Evolutionary conservation across 2,797 vertebrate species (phyloP).

Genomic region (Spatula clypeata): DNA sequence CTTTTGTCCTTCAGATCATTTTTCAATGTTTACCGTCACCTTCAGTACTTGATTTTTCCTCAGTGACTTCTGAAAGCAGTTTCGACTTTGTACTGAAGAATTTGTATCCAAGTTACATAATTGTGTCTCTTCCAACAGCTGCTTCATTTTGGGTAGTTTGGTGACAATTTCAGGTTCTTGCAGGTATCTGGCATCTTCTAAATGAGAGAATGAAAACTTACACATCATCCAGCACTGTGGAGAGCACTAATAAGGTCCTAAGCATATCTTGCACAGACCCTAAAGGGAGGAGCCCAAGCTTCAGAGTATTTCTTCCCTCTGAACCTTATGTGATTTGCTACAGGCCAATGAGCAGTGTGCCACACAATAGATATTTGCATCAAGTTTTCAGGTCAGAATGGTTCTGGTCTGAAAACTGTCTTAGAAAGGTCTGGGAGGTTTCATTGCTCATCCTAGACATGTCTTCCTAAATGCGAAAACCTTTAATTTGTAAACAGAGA

Average conservation of each 20-base stretch:
- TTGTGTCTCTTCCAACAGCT: not conserved
- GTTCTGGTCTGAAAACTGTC: not conserved
- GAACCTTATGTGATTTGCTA: not conserved
- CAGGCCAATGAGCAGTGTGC: not conserved
- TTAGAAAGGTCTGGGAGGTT: not conserved
- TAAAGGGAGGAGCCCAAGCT: not conserved
- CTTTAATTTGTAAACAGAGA: not conserved
- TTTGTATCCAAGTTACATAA: not conserved
- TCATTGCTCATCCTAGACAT: not conserved
- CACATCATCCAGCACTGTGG: not conserved
- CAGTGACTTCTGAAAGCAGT: not conserved
- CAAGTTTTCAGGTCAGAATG: not conserved
- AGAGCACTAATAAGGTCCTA: not conserved
- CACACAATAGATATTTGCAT: not conserved
- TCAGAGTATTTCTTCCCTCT: not conserved
- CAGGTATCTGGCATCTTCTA: not conserved
- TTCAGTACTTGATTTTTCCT: not conserved
- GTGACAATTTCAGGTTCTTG: not conserved
- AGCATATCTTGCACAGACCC: not conserved
- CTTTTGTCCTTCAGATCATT: not conserved
- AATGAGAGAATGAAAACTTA: not conserved
- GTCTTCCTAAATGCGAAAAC: not conserved
- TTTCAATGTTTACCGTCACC: not conserved
- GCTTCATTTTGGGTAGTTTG: not conserved
- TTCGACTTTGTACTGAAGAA: not conserved